These are phyloP conservation scores for Pungitius pungitius DNA, from an alignment of 2,113 vertebrate genomes.

Conservation along the genomic window DNA sequence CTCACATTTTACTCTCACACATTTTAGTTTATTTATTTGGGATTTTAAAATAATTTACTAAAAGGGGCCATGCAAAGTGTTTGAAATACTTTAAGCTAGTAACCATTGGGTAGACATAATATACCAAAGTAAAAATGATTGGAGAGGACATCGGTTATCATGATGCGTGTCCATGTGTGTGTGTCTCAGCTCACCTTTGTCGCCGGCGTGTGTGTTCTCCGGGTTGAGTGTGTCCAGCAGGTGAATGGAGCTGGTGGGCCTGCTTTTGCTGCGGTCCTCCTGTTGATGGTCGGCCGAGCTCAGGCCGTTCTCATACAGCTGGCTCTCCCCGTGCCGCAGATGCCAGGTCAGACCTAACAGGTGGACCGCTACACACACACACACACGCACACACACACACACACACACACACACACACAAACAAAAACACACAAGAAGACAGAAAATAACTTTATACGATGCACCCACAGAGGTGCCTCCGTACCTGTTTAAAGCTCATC, in stretches of 20 bases:
- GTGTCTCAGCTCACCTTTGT: slow-evolving; percentile 67
- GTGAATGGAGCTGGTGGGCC: slow-evolving; percentile 86
- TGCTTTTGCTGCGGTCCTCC: slow-evolving; percentile 77
- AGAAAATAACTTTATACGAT: slow-evolving; percentile 66
- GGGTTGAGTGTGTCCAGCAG: slow-evolving; percentile 89
- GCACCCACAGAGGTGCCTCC: slow-evolving; percentile 54
- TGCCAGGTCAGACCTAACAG: slow-evolving; percentile 99
- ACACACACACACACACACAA: slow-evolving; percentile 58
- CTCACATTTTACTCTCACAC: not conserved
- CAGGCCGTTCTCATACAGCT: slow-evolving; percentile 95
- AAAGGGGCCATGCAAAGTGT: not conserved
- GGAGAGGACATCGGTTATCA: slow-evolving; percentile 40
- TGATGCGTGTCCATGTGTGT: not conserved
- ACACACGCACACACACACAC: slow-evolving; percentile 44
- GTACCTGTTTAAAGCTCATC: slow-evolving; percentile 63
- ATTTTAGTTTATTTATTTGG: too few species aligned
- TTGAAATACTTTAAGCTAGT: slow-evolving; percentile 8
- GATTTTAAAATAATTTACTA: slow-evolving; percentile 22
- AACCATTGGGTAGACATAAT: slow-evolving; percentile 20
- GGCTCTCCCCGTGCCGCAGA: slow-evolving; percentile 91
- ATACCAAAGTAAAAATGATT: slow-evolving; percentile 7
- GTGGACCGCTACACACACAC: slow-evolving; percentile 89
- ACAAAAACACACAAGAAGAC: slow-evolving; percentile 57
- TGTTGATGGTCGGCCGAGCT: slow-evolving; percentile 89
- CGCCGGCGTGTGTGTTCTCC: slow-evolving; percentile 81